Conservation (phyloP, 2,797 vertebrate species). For the Gymnodraco acuticeps region DNA sequence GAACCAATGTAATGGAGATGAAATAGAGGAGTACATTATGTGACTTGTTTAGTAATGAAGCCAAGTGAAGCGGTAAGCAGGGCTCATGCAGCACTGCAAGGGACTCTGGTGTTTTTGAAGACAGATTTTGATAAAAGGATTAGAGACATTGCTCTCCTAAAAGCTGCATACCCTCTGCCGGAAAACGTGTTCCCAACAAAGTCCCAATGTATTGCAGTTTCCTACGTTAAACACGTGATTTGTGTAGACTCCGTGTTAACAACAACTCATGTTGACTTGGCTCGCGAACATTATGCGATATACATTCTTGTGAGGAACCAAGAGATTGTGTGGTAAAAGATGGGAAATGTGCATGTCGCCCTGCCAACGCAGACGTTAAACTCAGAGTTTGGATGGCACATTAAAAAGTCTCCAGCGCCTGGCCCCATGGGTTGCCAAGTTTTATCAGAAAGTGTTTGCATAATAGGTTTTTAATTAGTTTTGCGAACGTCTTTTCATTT, state of each 20-base stretch:
- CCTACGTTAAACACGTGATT: neutral
- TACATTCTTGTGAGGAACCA: neutral
- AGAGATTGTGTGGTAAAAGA: neutral
- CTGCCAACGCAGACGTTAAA: constrained; percentile 28
- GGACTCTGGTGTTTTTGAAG: constrained; percentile 50
- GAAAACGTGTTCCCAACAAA: constrained; percentile 53
- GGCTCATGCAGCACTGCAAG: constrained; percentile 35
- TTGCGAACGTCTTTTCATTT: constrained; percentile 10
- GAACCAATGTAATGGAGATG: constrained; percentile 59
- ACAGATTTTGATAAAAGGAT: constrained; percentile 72
- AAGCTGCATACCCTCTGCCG: constrained; percentile 57
- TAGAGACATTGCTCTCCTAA: constrained; percentile 64
- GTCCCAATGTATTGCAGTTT: neutral
- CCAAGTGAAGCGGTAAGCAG: constrained; percentile 31
- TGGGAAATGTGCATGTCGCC: neutral
- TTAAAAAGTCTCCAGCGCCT: constrained; percentile 2
- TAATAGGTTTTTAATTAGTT: constrained; percentile 13
- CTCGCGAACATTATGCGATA: neutral
- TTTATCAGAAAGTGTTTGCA: constrained; percentile 19
- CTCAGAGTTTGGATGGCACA: constrained; percentile 30
- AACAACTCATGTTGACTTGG: neutral
- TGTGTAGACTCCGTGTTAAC: neutral
- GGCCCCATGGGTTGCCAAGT: constrained; percentile 10
- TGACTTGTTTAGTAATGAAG: constrained; percentile 60
- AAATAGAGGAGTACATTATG: constrained; percentile 53